These are phyloP conservation scores for Ormia ochracea DNA, from an alignment of 2,888 invertebrate species.

Conservation along the genomic window DNA sequence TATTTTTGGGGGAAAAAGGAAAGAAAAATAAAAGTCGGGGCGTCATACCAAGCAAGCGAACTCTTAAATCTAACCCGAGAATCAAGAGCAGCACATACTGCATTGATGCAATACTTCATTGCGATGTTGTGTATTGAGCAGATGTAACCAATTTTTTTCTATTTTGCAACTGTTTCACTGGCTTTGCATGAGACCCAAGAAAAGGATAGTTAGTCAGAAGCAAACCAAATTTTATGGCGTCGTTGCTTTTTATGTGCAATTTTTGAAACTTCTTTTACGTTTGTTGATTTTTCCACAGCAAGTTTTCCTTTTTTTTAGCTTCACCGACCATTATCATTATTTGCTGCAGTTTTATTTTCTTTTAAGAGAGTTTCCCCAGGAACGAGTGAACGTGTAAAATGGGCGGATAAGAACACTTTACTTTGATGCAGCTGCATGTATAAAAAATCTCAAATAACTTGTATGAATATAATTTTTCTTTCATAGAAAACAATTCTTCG, in stretches of 20 bases:
- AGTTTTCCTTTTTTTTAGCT: neutral
- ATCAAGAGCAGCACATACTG: constrained; percentile 1
- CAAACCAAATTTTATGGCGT: neutral
- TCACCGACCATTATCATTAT: constrained; percentile 1
- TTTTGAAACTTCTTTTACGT: constrained; percentile 1
- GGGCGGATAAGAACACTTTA: neutral
- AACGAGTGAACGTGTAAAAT: neutral
- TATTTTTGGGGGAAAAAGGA: too few species aligned
- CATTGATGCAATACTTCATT: constrained; percentile 5
- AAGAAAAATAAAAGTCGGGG: neutral
- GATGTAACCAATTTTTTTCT: constrained; percentile 31
- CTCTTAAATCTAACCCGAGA: constrained; percentile 28
- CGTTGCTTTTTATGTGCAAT: constrained; percentile 29
- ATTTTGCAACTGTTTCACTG: constrained; percentile 40
- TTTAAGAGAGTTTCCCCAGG: neutral
- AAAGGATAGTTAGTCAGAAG: neutral
- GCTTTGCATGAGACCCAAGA: neutral
- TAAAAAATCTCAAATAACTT: neutral
- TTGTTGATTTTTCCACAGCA: constrained; percentile 12
- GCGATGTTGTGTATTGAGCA: neutral
- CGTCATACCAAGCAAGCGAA: constrained; percentile 5
- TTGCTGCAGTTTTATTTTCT: constrained; percentile 28
- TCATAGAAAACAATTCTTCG: too few species aligned
- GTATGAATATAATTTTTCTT: too few species aligned
- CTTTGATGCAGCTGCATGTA: too few species aligned